Percentiles rank a stretch among this genome's conserved stretches.
phyloP scores from a whole-genome alignment of 2,797 vertebrate species.

The Hydrolagus colliei region DNA sequence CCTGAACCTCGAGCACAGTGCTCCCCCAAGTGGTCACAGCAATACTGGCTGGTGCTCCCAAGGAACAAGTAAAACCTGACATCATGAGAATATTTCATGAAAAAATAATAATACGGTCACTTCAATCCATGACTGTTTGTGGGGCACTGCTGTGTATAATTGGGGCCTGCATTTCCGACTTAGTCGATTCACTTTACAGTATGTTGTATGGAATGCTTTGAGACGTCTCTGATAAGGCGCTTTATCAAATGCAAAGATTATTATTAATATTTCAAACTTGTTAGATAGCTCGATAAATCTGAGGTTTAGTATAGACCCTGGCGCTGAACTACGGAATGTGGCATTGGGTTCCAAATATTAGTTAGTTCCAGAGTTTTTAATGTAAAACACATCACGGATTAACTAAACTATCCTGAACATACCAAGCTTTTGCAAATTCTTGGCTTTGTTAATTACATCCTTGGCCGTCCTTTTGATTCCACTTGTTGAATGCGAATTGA shows the following conservation, averaged over 20 bases:
- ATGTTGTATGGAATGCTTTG: no score
- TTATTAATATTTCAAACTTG: no score
- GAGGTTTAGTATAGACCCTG: background rate
- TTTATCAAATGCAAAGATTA: no score
- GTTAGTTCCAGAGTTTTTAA: background rate
- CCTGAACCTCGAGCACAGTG: background rate
- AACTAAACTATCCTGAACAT: constrained; percentile 24
- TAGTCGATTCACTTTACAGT: no score
- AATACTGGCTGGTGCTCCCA: background rate
- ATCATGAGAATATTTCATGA: background rate
- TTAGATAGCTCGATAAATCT: background rate
- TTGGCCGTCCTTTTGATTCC: constrained; percentile 86
- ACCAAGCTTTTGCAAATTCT: constrained; percentile 93
- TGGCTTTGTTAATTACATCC: constrained; percentile 95
- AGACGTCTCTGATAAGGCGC: no score
- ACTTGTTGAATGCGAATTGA: constrained; percentile 88
- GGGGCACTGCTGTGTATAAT: no score
- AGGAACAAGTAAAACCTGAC: background rate
- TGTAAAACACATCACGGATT: background rate
- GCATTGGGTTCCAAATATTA: no score
- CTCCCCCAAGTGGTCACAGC: background rate
- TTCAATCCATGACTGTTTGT: no score
- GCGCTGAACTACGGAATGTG: background rate
- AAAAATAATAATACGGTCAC: no score
- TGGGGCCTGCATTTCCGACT: no score